Base-by-base conservation (phyloP, 1,140 invertebrate genomes). In the Rhagoletis pomonella region DNA sequence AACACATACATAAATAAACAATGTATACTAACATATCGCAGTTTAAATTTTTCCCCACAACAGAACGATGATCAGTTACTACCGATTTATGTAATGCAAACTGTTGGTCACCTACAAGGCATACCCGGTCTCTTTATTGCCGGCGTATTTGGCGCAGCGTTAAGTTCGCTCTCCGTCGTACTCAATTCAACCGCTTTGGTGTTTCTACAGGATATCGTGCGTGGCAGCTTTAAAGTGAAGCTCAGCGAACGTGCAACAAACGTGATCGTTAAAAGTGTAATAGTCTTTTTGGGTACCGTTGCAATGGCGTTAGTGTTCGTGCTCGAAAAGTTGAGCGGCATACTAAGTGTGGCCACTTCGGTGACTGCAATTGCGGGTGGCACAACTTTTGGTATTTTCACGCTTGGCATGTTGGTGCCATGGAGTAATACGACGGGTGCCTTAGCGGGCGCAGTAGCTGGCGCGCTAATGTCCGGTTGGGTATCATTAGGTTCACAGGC, bases 361-460 rank as follows among this genome's bases (percentile, higher is more conserved):
- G 93, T 97, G 69, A 96, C 97, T 85, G 96, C 97, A 3, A 97
- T 98, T 88, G 96, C 97, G 14, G 96, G 97, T 29, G 97, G 97
- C 6, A 96, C 97, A 19, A 96, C 97, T 0, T 96, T 98, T 88
- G 97, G 97, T 3, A 94, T 98, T 17, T 98, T 98, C 91, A 96
- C 96, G 0, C 93, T 98, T 12, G 97, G 97, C 88, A 97, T 98
- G 95, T 94, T 96, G 65, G 95, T 97, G 89, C 97, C 97, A 29
- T 97, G 96, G 95, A 95, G 96, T 42, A 97, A 97, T 90, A 94
- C 60, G n/a, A 94, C 95, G 84, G 96, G 95, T 4, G 95, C 95
- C 7, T 90, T 95, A 2, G 93, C 93, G 55, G 95, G 95, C 6
- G 95, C 93, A 29, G 89, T 95, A n/a, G 93, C 94, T 5, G 95